Evolutionary conservation across 2,113 vertebrate species (phyloP).

Genomic region (Callipepla squamata): DNA sequence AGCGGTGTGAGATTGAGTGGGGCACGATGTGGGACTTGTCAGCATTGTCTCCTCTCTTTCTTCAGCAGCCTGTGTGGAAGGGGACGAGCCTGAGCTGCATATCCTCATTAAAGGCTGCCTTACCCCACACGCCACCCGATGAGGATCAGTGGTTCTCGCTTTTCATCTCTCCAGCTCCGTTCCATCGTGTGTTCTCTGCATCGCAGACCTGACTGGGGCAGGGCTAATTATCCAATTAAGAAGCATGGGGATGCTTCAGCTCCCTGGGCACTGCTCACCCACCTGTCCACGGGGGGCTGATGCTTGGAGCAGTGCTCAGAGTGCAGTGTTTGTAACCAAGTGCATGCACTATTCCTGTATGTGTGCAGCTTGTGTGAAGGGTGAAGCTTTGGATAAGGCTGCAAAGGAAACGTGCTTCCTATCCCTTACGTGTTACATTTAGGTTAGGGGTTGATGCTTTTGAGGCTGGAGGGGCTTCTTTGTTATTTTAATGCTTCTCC

Average conservation of each 20-base stretch:
- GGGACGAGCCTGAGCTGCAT: neutral
- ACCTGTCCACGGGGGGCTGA: too few relatives aligned
- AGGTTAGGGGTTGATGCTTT: neutral
- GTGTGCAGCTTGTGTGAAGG: neutral
- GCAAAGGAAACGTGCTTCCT: neutral
- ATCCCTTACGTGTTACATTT: neutral
- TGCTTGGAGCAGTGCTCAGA: neutral
- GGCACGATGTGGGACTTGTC: neutral
- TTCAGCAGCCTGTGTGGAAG: neutral
- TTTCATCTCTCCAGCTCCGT: neutral
- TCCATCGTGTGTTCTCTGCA: rapidly evolving
- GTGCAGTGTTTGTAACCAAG: neutral
- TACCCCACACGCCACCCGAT: neutral
- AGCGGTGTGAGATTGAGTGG: neutral
- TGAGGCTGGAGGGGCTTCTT: neutral
- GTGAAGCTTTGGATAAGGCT: neutral
- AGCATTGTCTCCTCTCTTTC: neutral
- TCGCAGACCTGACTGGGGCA: neutral
- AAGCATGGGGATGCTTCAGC: neutral
- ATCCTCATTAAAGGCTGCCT: slow-evolving; percentile 65
- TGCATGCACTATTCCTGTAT: neutral
- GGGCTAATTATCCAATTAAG: neutral
- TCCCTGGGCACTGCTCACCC: too few relatives aligned
- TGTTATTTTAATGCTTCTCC: neutral
- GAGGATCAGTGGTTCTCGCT: neutral